A percentile compares a stretch with the other conserved stretches of the same genome.
These are phyloP conservation scores for Piprites chloris DNA, from an alignment of 2,113 vertebrate species.

Conservation along the genomic window DNA sequence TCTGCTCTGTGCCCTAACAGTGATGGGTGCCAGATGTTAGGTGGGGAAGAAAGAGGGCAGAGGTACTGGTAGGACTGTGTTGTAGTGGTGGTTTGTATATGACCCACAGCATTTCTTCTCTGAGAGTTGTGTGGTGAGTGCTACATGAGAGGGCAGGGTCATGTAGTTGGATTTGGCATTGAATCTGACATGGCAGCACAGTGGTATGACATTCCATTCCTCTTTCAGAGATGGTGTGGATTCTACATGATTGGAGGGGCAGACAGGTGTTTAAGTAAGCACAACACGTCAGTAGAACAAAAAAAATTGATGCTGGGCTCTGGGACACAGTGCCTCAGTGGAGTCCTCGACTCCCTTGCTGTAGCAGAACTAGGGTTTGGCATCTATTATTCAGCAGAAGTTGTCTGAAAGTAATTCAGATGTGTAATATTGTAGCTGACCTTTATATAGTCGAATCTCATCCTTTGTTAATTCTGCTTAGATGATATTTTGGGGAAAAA, in stretches of 20 bases:
- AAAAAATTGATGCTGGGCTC: neutral
- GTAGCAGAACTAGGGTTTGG: neutral
- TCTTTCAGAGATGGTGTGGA: neutral
- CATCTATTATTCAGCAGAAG: conserved; percentile 18
- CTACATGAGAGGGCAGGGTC: fast-evolving
- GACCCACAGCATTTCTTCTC: neutral
- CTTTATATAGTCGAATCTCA: neutral
- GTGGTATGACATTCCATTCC: neutral
- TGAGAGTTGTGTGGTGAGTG: neutral
- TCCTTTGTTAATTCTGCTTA: neutral
- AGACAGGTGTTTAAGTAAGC: neutral
- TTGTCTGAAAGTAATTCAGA: neutral
- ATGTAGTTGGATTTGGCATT: neutral
- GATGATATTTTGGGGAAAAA: neutral
- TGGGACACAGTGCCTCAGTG: neutral
- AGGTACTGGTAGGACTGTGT: neutral
- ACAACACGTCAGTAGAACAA: neutral
- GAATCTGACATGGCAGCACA: neutral
- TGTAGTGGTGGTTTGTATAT: neutral
- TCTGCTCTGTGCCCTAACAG: neutral
- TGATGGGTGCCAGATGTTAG: neutral
- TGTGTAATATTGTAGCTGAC: neutral
- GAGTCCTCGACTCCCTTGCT: neutral
- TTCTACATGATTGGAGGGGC: neutral
- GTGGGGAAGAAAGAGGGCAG: neutral